These are phyloP conservation scores for Calliopum simillimum DNA, from an alignment of 2,888 invertebrate genomes.

Conservation along the genomic window DNA sequence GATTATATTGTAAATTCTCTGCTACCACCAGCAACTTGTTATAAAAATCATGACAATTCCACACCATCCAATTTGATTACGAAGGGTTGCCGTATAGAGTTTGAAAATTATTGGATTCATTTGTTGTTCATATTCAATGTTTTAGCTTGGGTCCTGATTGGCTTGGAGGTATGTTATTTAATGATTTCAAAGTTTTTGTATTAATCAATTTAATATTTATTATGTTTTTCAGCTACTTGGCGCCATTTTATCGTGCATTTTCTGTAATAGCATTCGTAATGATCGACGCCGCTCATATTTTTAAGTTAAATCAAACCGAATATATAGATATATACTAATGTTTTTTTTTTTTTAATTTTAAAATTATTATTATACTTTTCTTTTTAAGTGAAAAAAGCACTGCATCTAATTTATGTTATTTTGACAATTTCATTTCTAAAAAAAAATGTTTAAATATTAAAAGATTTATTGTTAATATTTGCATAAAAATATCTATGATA, in stretches of 20 bases:
- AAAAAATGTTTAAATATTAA: background rate
- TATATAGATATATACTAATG: too few species aligned
- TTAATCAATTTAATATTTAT: background rate
- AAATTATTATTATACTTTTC: slow-evolving; percentile 6
- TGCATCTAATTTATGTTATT: background rate
- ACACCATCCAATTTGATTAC: slow-evolving; percentile 55
- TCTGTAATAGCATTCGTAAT: slow-evolving; percentile 88
- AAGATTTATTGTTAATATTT: too few species aligned
- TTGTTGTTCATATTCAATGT: slow-evolving; percentile 54
- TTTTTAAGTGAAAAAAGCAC: too few species aligned
- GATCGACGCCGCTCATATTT: slow-evolving; percentile 78
- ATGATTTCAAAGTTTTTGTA: background rate
- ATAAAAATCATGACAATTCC: slow-evolving; percentile 51
- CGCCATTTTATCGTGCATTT: slow-evolving; percentile 84
- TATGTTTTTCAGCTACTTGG: slow-evolving; percentile 68
- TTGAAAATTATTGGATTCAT: slow-evolving; percentile 57
- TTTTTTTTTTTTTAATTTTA: background rate
- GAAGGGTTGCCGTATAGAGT: slow-evolving; percentile 56
- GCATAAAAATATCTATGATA: too few species aligned
- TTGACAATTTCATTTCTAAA: background rate
- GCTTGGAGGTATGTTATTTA: slow-evolving; percentile 51
- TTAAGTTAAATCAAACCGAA: slow-evolving; percentile 61
- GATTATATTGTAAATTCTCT: slow-evolving; percentile 60
- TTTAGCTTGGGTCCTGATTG: slow-evolving; percentile 52
- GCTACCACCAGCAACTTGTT: slow-evolving; percentile 60